These are phyloP conservation scores for Caenorhabditis sulstoni DNA, from an alignment of 2,888 invertebrate species.

Conservation along the genomic window DNA sequence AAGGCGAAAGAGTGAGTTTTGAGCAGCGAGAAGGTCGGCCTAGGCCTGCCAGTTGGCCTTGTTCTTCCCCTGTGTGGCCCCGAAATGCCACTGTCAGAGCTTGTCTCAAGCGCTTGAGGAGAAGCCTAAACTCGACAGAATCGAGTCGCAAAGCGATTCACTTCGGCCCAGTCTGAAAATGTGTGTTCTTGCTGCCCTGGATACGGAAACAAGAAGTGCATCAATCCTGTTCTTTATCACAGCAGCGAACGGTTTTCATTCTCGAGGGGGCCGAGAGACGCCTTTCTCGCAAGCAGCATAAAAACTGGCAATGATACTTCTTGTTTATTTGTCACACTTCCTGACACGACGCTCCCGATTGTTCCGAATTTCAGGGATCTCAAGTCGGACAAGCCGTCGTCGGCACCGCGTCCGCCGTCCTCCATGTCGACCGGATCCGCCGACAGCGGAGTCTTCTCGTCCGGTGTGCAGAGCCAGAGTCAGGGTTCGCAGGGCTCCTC, in stretches of 20 bases:
- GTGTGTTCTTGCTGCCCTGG: background rate
- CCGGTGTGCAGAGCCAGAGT: conserved; percentile 41
- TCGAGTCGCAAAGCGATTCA: no score
- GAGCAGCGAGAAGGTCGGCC: no score
- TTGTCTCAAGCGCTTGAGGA: no score
- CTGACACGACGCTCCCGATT: background rate
- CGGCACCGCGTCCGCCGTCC: conserved; percentile 57
- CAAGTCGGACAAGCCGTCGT: conserved; percentile 36
- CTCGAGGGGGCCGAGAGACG: conserved; percentile 1
- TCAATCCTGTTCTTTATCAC: conserved; percentile 54
- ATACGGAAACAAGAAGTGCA: background rate
- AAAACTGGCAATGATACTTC: conserved; percentile 50
- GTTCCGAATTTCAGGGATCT: conserved; percentile 38
- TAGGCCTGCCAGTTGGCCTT: no score
- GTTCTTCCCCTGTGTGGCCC: no score
- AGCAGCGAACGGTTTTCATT: conserved; percentile 41
- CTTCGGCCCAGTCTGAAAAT: background rate
- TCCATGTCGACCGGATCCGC: conserved; percentile 65
- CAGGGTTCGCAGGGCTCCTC: conserved; percentile 17
- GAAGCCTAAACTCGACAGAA: no score
- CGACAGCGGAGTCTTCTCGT: conserved; percentile 64
- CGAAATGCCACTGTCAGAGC: no score
- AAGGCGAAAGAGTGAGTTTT: conserved; percentile 40
- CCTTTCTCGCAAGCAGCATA: background rate
- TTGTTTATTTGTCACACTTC: conserved; percentile 14